phyloP scores from a whole-genome alignment of 2,797 vertebrate genomes.

The Peromyscus nudipes region DNA sequence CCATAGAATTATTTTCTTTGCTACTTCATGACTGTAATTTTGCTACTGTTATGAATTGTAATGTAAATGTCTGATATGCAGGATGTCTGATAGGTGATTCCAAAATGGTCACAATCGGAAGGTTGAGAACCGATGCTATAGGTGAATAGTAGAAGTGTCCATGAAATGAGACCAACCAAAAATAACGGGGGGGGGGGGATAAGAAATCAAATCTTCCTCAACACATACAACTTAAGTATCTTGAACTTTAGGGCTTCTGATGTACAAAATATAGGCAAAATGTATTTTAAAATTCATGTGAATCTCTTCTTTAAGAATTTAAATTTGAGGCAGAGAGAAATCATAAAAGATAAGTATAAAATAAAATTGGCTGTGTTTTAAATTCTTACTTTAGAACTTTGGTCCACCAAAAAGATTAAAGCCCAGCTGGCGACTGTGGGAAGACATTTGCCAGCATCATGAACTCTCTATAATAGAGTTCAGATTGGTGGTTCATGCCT shows the following conservation, averaged over 20 bases:
- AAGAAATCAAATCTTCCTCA: not conserved
- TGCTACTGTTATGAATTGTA: too few relatives aligned
- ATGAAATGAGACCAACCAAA: not conserved
- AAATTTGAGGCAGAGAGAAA: constrained; percentile 38
- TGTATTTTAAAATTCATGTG: not conserved
- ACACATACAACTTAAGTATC: not conserved
- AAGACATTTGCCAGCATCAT: not conserved
- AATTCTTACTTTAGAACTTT: constrained; percentile 36
- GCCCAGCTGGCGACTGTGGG: not conserved
- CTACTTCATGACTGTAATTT: not conserved
- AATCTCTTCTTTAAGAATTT: constrained; percentile 37
- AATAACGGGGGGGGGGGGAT: not conserved
- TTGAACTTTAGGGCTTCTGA: not conserved
- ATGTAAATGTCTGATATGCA: not conserved
- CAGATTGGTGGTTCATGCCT: not conserved
- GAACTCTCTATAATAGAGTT: not conserved
- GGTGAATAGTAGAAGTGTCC: not conserved
- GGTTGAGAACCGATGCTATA: not conserved
- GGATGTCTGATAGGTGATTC: not conserved
- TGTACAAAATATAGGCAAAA: not conserved
- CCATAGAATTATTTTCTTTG: not conserved
- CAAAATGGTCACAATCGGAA: not conserved
- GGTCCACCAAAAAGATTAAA: not conserved
- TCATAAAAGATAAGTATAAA: not conserved
- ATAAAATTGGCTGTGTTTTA: not conserved